phyloP scores from a whole-genome alignment of 2,113 vertebrate species.

The Donacobius atricapilla region DNA sequence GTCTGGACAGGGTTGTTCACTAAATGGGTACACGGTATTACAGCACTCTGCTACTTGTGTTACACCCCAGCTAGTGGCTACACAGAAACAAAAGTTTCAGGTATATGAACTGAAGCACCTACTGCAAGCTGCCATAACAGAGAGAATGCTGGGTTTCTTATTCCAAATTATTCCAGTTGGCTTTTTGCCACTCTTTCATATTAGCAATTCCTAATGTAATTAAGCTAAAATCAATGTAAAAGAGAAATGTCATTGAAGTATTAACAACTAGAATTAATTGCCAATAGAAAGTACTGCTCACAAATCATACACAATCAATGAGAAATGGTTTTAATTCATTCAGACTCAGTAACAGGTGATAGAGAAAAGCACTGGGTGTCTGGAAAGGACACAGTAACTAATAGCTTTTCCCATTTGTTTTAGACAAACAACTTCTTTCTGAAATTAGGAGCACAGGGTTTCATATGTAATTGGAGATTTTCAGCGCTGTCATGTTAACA shows the following conservation, averaged over 20 bases:
- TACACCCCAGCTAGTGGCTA: not conserved
- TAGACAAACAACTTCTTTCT: not conserved
- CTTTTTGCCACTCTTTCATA: not conserved
- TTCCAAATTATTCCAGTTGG: not conserved
- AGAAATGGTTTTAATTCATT: not conserved
- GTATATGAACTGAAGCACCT: not conserved
- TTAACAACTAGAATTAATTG: conserved; percentile 8
- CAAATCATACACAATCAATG: not conserved
- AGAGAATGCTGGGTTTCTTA: not conserved
- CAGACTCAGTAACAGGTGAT: not conserved
- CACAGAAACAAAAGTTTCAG: not conserved
- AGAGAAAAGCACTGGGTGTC: not conserved
- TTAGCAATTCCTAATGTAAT: not conserved
- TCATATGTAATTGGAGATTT: not conserved
- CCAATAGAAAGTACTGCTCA: not conserved
- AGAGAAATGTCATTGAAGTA: conserved; percentile 3
- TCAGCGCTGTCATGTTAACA: not conserved
- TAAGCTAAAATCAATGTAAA: conserved; percentile 37
- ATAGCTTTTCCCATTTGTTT: not conserved
- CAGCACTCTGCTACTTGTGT: not conserved
- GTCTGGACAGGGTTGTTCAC: not conserved
- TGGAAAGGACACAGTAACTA: not conserved
- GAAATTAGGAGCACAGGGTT: not conserved
- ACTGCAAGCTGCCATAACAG: not conserved
- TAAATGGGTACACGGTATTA: not conserved